Conservation (phyloP, 2,113 vertebrate species). For the Ceuthmochares aereus region DNA sequence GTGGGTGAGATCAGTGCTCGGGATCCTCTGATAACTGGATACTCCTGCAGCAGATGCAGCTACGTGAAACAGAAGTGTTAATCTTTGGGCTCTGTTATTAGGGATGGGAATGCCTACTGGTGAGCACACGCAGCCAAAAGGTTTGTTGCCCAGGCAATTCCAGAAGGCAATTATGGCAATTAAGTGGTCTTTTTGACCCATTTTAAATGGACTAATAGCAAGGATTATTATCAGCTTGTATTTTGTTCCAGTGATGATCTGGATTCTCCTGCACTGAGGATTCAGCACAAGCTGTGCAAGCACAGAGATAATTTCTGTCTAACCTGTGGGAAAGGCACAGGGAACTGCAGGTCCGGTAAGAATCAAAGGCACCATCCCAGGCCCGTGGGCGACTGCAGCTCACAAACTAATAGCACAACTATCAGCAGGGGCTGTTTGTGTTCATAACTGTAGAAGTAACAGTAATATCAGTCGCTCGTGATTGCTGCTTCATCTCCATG, state of each 20-base stretch:
- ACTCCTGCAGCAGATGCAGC: not conserved
- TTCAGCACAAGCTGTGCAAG: not conserved
- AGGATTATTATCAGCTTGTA: not conserved
- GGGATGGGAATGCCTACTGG: not conserved
- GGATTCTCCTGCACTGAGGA: not conserved
- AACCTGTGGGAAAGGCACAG: not conserved
- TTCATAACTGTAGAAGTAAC: not conserved
- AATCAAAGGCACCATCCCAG: not conserved
- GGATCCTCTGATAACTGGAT: not conserved
- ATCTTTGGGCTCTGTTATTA: not conserved
- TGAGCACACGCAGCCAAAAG: not conserved
- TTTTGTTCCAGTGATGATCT: not conserved
- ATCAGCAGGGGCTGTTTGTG: not conserved
- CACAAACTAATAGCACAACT: not conserved
- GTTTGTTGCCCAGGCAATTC: not conserved
- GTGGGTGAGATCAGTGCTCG: not conserved
- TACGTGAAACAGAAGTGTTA: not conserved
- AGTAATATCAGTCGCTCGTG: not conserved
- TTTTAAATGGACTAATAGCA: conserved; percentile 11
- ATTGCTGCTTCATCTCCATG: not conserved
- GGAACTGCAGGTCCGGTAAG: not conserved
- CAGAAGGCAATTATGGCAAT: conserved; percentile 36
- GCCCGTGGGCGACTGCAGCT: not conserved
- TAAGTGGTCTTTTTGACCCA: conserved; percentile 7
- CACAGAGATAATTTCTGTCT: not conserved